A percentile compares a stretch with the other conserved stretches of the same genome.
phyloP scores from a whole-genome alignment of 2,888 invertebrate genomes.

The Oegoconia quadripuncta region DNA sequence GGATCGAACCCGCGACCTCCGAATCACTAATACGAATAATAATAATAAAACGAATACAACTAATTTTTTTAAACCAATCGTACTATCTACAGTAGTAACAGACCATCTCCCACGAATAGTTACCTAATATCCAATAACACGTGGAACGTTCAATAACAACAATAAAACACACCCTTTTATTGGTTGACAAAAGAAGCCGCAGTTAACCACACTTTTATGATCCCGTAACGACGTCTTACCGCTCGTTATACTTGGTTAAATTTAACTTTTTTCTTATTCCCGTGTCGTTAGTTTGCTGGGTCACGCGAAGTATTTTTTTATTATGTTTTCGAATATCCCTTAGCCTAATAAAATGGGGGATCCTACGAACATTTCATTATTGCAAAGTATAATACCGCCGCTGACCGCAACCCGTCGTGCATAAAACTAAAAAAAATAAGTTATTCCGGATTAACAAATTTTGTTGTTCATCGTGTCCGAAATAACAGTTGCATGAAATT shows the following conservation, averaged over 20 bases:
- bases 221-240: slow-evolving; percentile 1
- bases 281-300: neutral
- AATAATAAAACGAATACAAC: too few relatives aligned
- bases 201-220: slow-evolving; percentile 7
- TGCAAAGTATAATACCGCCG: too few relatives aligned
- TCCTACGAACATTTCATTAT: too few relatives aligned
- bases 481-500: too few relatives aligned
- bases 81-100: neutral
- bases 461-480: too few relatives aligned
- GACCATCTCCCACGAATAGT: slow-evolving; percentile 23
- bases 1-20: too few relatives aligned
- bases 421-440: too few relatives aligned
- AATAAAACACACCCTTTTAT: slow-evolving; percentile 38
- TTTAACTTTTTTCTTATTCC: slow-evolving; percentile 4
- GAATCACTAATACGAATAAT: too few relatives aligned
- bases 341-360: too few relatives aligned
- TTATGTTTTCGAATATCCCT: neutral
- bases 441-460: too few relatives aligned
- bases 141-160: slow-evolving; percentile 33
- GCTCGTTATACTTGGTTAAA: neutral
- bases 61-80: neutral
- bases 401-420: too few relatives aligned
- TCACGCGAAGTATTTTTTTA: neutral
- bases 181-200: slow-evolving; percentile 24
- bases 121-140: slow-evolving; percentile 31